Conservation (phyloP, 2,113 vertebrate species). For the Tyto alba region DNA sequence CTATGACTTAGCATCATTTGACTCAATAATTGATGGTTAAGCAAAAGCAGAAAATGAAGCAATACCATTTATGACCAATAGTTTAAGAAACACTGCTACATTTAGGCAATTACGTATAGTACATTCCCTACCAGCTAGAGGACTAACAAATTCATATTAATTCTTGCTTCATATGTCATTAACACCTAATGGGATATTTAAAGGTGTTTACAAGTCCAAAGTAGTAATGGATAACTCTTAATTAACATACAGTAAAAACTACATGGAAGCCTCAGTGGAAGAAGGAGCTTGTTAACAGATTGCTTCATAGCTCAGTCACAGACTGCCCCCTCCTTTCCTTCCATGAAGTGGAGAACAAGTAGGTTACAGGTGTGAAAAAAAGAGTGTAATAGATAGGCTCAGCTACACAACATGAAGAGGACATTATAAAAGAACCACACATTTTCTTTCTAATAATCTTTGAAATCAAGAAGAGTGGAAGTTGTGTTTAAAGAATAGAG, state of each 20-base stretch:
- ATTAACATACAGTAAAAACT: slow-evolving; percentile 35
- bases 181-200: slow-evolving; percentile 33
- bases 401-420: not conserved
- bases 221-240: slow-evolving; percentile 34
- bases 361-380: slow-evolving; percentile 23
- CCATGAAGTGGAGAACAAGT: not conserved
- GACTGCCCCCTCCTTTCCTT: slow-evolving; percentile 30
- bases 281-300: not conserved
- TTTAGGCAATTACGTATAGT: not conserved
- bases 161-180: slow-evolving; percentile 28
- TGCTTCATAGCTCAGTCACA: slow-evolving; percentile 24
- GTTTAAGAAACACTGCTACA: not conserved
- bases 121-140: not conserved
- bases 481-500: not conserved
- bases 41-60: not conserved
- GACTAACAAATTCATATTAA: not conserved
- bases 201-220: slow-evolving; percentile 48
- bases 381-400: not conserved
- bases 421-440: not conserved
- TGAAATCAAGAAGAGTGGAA: not conserved
- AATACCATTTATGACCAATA: not conserved
- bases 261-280: not conserved
- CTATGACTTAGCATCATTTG: too few species aligned
- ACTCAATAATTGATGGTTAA: not conserved
- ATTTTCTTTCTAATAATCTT: not conserved